These are phyloP conservation scores for Hydroisotoma schaefferi DNA, from an alignment of 2,888 invertebrate genomes.

Conservation along the genomic window DNA sequence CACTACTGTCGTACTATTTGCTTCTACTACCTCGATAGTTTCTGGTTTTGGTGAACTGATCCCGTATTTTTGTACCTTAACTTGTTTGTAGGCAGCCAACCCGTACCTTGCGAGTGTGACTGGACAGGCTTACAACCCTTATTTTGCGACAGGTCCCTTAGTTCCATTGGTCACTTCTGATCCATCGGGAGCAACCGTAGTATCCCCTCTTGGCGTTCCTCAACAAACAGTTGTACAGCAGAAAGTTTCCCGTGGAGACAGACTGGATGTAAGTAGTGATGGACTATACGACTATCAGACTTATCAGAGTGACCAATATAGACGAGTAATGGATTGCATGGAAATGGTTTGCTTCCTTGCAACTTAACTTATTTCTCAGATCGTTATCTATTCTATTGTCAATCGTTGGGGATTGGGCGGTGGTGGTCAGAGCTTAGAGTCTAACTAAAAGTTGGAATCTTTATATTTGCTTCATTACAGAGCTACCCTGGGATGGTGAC, in stretches of 20 bases:
- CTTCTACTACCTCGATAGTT: too few species aligned
- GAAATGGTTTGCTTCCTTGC: too few species aligned
- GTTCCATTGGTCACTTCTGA: conserved; percentile 88
- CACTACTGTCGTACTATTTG: too few species aligned
- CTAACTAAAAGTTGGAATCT: too few species aligned
- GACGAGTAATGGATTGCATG: not conserved
- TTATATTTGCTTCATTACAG: too few species aligned
- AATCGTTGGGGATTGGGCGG: too few species aligned
- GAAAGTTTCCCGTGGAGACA: conserved; percentile 76
- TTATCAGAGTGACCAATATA: not conserved
- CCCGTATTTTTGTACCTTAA: too few species aligned
- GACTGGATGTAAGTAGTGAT: conserved; percentile 82
- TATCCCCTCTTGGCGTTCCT: conserved; percentile 76
- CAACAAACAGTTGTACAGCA: conserved; percentile 81
- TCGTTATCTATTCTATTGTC: too few species aligned
- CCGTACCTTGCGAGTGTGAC: conserved; percentile 49
- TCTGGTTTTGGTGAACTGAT: too few species aligned
- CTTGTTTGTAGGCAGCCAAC: conserved; percentile 46
- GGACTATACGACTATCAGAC: too few species aligned
- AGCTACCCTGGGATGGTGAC: conserved; percentile 93
- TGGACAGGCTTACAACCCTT: conserved; percentile 80
- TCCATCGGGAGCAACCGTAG: conserved; percentile 64
- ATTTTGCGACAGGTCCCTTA: conserved; percentile 82
- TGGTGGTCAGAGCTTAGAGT: too few species aligned
- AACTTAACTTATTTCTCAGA: too few species aligned